Conservation (phyloP, 92 coral and sea anemone species). For the Bergia puertoricense region DNA sequence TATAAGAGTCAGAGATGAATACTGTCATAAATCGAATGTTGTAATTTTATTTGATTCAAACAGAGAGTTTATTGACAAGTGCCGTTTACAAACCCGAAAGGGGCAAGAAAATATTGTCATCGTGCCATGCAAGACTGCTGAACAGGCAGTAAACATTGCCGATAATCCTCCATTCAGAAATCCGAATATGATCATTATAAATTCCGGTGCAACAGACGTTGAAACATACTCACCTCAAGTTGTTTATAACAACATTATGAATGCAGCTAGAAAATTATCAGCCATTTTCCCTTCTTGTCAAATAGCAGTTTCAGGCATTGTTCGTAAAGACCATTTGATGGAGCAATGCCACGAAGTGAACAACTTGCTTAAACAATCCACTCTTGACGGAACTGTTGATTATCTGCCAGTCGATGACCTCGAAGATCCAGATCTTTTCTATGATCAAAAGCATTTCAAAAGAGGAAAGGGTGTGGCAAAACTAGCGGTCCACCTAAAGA, state of each 20-base stretch:
- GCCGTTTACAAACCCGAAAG: background rate
- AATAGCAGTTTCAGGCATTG: background rate
- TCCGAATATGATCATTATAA: background rate
- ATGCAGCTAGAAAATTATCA: background rate
- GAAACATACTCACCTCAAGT: background rate
- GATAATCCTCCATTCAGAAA: background rate
- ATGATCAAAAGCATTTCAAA: constrained; percentile 5
- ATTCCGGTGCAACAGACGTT: background rate
- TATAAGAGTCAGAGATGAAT: background rate
- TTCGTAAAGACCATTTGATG: background rate
- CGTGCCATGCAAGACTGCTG: constrained; percentile 3
- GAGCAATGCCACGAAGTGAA: background rate
- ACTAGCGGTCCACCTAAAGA: constrained; percentile 7
- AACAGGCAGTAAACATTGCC: constrained; percentile 10
- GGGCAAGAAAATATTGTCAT: constrained; percentile 5
- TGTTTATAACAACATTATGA: background rate
- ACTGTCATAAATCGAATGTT: background rate
- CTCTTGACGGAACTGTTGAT: background rate
- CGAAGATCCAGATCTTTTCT: background rate
- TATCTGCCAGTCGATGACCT: background rate
- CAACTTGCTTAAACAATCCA: background rate
- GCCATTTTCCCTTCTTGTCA: background rate
- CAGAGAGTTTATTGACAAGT: background rate
- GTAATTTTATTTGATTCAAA: background rate
- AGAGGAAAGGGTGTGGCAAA: background rate